These are phyloP conservation scores for Asobara japonica DNA, from an alignment of 1,140 invertebrate genomes.

Conservation along the genomic window DNA sequence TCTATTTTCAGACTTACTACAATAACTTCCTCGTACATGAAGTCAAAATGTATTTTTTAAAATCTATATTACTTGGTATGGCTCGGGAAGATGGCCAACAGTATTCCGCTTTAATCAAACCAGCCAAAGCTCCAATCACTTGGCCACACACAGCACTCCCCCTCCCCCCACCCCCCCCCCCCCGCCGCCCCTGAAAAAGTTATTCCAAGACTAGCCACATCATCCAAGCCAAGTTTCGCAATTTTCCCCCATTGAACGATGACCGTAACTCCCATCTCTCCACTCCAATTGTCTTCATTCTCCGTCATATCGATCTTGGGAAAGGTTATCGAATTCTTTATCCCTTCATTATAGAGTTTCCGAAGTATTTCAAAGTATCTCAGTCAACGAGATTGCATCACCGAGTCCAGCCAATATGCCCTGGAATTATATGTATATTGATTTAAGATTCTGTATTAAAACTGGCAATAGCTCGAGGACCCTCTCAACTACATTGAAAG, in stretches of 20 bases:
- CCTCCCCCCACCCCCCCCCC: background rate
- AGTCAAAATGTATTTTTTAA: background rate
- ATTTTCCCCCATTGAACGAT: background rate
- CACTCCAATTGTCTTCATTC: slow-evolving; percentile 7
- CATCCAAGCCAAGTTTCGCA: slow-evolving; percentile 13
- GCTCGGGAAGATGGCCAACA: background rate
- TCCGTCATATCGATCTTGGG: background rate
- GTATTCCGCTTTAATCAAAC: background rate
- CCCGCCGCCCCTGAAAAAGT: background rate
- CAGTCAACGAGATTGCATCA: slow-evolving; percentile 9
- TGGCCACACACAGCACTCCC: background rate
- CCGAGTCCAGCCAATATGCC: background rate
- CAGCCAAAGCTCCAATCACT: background rate
- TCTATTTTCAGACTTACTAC: too few species aligned
- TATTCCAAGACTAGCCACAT: slow-evolving; percentile 8
- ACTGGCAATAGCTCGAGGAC: background rate
- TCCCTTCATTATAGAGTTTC: slow-evolving; percentile 8
- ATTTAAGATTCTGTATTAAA: background rate
- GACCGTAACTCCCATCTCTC: background rate
- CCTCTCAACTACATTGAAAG: background rate
- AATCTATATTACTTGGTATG: too few species aligned
- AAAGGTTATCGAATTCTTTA: slow-evolving; percentile 13
- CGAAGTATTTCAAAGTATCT: slow-evolving; percentile 12
- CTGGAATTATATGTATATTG: background rate
- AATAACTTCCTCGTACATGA: background rate